phyloP scores from a whole-genome alignment of 2,888 invertebrate species.

The Cosmopolites sordidus region DNA sequence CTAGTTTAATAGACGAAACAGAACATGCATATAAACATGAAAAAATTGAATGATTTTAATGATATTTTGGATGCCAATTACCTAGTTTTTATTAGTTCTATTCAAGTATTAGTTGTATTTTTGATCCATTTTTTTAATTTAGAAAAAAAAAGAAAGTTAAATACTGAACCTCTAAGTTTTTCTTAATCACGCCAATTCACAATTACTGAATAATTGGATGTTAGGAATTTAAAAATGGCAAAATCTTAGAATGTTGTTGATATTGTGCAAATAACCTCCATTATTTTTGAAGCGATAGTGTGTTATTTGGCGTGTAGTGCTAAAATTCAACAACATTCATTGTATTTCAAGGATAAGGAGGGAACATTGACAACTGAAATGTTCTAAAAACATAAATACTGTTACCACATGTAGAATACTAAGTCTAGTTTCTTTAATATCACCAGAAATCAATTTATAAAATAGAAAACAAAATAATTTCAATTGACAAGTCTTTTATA shows the following conservation, averaged over 20 bases:
- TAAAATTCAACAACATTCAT: slow-evolving; percentile 49
- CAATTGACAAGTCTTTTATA: too few relatives aligned
- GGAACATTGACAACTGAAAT: slow-evolving; percentile 3
- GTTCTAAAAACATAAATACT: slow-evolving; percentile 9
- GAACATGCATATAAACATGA: slow-evolving; percentile 17
- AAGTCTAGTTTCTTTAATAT: not conserved
- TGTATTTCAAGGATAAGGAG: not conserved
- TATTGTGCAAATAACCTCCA: not conserved
- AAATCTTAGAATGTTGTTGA: slow-evolving; percentile 1
- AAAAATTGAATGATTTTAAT: slow-evolving; percentile 1
- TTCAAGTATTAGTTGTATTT: slow-evolving; percentile 7
- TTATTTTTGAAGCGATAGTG: slow-evolving; percentile 14
- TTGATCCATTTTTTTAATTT: slow-evolving; percentile 23
- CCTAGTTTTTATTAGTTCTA: slow-evolving; percentile 17
- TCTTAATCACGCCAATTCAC: too few relatives aligned
- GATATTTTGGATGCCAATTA: slow-evolving; percentile 25
- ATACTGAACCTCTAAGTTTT: too few relatives aligned
- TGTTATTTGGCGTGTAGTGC: slow-evolving; percentile 47
- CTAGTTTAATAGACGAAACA: slow-evolving; percentile 20
- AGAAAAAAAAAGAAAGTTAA: too few relatives aligned
- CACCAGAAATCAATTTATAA: too few relatives aligned
- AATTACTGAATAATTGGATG: too few relatives aligned
- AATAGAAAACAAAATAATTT: too few relatives aligned
- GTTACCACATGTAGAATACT: not conserved
- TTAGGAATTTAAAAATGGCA: not conserved